Base-by-base conservation (phyloP, 2,888 invertebrate genomes). In the Callimorpha dominula region DNA sequence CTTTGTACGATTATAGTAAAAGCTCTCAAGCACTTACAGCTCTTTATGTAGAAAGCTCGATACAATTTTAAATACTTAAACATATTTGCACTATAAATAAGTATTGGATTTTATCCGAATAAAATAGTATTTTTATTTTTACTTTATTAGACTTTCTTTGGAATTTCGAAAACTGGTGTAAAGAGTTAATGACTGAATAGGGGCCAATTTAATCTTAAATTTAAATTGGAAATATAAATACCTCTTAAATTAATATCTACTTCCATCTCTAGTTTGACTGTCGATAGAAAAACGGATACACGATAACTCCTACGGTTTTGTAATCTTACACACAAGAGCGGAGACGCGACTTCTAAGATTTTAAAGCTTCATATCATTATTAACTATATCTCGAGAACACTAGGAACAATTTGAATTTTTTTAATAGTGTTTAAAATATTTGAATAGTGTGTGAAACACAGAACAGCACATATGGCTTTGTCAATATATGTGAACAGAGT, bases 251-350 rank as follows among this genome's bases (percentile, higher is more conserved):
- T 72, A 76, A 76, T 64, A 63, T 68, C 68, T 80, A 72, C 78
- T 79, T 84, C 88, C 85, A 91, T 89, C 90, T 86, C 83, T 88
- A 91, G 91, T 92, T 91, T 88, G 75, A 92, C 92, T 90, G 84
- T 85, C 82, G 91, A 91, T 83, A 90, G 90, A 88, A 87, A 78
- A 62, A 82, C 78, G 66, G 68, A 69, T 71, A 64, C 63, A 50
- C 40, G 70, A 70, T 68, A 76, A 78, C 65, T 75, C 43, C 72
- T 77, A 79, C 68, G 52, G 71, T 79, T 77, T 74, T 54, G 64
- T 78, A 76, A 77, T 73, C 78, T 73, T 83, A 85, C 81, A 82
- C 71, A 83, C 82, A 76, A 82, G 82, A 71, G 78, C 74, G 78
- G 86, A 85, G 85, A 86, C 84, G 78, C 76, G 74, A 75, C 74